Evolutionary conservation across 2,888 invertebrate genomes (phyloP).

Genomic region (Apodemia hepburni): DNA sequence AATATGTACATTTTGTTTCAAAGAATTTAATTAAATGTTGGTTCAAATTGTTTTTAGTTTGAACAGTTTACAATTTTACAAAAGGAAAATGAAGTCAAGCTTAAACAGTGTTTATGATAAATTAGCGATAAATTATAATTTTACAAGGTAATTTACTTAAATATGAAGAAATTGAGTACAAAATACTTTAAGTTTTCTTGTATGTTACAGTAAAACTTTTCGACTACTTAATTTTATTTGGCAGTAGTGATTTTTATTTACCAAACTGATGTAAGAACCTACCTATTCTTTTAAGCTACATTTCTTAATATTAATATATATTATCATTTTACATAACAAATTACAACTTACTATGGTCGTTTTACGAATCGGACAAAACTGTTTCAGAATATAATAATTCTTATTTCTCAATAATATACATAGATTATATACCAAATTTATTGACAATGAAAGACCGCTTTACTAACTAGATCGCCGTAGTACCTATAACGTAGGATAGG

Average conservation of each 20-base stretch:
- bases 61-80: constrained; percentile 28
- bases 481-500: constrained; percentile 18
- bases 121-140: constrained; percentile 14
- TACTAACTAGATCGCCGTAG: constrained; percentile 46
- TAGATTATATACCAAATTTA: constrained; percentile 47
- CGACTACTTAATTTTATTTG: constrained; percentile 71
- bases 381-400: constrained; percentile 44
- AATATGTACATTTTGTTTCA: constrained; percentile 64
- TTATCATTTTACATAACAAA: constrained; percentile 58
- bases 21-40: constrained; percentile 53
- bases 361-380: constrained; percentile 48
- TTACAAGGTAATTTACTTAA: constrained; percentile 1
- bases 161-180: constrained; percentile 53
- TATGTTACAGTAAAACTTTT: constrained; percentile 67
- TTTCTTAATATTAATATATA: constrained; percentile 53
- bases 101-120: constrained; percentile 24
- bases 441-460: constrained; percentile 43
- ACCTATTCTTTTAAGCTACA: constrained; percentile 53
- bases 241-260: constrained; percentile 68
- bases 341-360: constrained; percentile 59
- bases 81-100: constrained; percentile 29
- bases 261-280: constrained; percentile 50
- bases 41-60: constrained; percentile 42
- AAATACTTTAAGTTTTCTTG: constrained; percentile 56
- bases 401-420: constrained; percentile 41